phyloP scores from a whole-genome alignment of 2,113 vertebrate genomes.

The Bujurquina vittata region DNA sequence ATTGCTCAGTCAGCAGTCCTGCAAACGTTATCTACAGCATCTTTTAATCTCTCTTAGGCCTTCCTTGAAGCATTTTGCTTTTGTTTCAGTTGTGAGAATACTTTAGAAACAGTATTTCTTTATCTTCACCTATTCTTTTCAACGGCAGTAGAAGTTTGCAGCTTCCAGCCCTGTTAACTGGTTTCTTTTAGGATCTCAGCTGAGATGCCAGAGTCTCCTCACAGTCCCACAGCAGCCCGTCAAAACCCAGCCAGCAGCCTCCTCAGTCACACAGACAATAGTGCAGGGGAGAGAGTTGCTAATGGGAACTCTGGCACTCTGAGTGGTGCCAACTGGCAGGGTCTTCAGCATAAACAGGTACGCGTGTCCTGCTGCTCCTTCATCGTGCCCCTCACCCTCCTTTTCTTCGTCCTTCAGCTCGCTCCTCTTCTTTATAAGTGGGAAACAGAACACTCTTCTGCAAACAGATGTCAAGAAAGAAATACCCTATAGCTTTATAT shows the following conservation, averaged over 20 bases:
- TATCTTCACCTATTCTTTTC: neutral
- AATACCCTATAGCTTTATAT: constrained; percentile 26
- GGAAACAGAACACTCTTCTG: constrained; percentile 35
- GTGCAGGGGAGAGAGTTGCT: constrained; percentile 88
- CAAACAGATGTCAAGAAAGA: constrained; percentile 52
- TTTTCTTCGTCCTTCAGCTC: neutral
- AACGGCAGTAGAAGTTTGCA: neutral
- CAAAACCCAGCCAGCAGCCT: constrained; percentile 93
- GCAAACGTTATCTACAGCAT: neutral
- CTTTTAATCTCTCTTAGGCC: neutral
- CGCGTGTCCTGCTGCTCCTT: constrained; percentile 32
- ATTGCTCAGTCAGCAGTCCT: neutral
- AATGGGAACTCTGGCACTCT: constrained; percentile 88
- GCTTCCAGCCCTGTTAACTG: neutral
- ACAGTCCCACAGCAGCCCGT: constrained; percentile 93
- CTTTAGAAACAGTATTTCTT: neutral
- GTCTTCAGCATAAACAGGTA: constrained; percentile 94
- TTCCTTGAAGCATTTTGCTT: constrained; percentile 1
- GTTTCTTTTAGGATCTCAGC: constrained; percentile 83
- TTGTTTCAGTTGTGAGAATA: neutral
- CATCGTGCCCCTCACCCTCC: neutral
- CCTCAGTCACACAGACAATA: constrained; percentile 90
- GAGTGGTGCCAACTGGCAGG: constrained; percentile 88
- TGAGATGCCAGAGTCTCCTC: constrained; percentile 95
- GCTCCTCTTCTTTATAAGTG: constrained; percentile 28